Evolutionary conservation across 2,113 vertebrate species (phyloP).

Genomic region (Mystacornis crossleyi): DNA sequence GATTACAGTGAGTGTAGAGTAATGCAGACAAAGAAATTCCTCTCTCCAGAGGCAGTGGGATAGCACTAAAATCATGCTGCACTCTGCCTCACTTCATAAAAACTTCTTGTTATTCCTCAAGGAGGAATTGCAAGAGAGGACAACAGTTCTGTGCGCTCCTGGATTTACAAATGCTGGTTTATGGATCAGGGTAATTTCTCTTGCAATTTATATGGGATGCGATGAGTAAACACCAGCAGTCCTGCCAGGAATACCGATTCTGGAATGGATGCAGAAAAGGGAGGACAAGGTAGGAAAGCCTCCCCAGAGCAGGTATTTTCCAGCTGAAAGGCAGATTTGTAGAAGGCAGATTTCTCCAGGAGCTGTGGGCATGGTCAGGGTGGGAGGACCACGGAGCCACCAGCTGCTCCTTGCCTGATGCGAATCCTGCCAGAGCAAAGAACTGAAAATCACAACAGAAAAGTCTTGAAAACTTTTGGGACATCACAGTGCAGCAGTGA

Average conservation of each 20-base stretch:
- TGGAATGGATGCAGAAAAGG: neutral
- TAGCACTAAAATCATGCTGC: neutral
- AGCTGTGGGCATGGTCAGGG: neutral
- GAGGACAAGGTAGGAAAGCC: neutral
- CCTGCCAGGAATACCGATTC: neutral
- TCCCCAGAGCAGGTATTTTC: neutral
- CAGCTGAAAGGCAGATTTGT: neutral
- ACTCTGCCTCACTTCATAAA: neutral
- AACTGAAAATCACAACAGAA: neutral
- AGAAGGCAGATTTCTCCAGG: neutral
- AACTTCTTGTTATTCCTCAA: neutral
- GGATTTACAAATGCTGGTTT: neutral
- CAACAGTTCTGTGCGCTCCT: neutral
- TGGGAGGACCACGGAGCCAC: fast-evolving
- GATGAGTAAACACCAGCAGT: neutral
- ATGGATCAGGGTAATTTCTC: neutral
- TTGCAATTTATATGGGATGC: neutral
- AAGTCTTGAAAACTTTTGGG: neutral
- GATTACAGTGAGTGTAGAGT: fast-evolving
- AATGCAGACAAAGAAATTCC: neutral
- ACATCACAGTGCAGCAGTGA: neutral
- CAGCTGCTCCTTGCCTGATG: neutral
- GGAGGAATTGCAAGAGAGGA: neutral
- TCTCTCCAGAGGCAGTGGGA: neutral
- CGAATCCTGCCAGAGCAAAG: neutral